Conservation (phyloP, 2,888 invertebrate species). For the Ellobium chinense region DNA sequence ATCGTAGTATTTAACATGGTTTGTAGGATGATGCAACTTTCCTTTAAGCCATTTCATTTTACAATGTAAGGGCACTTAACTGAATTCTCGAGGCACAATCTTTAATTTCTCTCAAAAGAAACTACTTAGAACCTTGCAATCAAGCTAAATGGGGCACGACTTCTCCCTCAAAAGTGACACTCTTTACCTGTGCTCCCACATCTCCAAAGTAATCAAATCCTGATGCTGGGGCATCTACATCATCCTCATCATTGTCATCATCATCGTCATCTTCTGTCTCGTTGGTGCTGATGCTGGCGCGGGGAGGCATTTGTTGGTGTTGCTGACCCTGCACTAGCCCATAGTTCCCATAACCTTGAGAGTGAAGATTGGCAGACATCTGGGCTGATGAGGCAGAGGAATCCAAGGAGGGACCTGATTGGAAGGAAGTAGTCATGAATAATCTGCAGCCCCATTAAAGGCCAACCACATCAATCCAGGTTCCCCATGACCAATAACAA, state of each 20-base stretch:
- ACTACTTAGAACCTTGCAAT: too few relatives aligned
- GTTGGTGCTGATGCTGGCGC: constrained; percentile 52
- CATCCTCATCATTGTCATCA: constrained; percentile 47
- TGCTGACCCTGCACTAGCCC: background rate
- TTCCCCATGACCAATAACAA: too few relatives aligned
- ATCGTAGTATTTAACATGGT: too few relatives aligned
- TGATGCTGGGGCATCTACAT: constrained; percentile 10
- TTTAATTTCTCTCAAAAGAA: too few relatives aligned
- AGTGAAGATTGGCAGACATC: background rate
- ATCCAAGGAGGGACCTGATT: background rate
- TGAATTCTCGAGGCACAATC: too few relatives aligned
- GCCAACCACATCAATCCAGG: too few relatives aligned
- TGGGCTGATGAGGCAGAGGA: constrained; percentile 22
- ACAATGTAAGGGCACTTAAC: too few relatives aligned
- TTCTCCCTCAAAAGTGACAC: too few relatives aligned
- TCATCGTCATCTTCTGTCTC: constrained; percentile 52
- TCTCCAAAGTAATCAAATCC: constrained; percentile 60
- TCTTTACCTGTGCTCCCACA: constrained; percentile 50
- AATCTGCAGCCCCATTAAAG: too few relatives aligned
- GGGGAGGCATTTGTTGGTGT: constrained; percentile 51
- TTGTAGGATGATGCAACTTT: too few relatives aligned
- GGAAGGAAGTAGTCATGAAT: background rate
- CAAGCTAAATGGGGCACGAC: too few relatives aligned
- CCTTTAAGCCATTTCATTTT: too few relatives aligned
- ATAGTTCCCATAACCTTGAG: background rate